Conservation (phyloP, 2,888 invertebrate genomes). For the Harpagoxenus sublaevis region DNA sequence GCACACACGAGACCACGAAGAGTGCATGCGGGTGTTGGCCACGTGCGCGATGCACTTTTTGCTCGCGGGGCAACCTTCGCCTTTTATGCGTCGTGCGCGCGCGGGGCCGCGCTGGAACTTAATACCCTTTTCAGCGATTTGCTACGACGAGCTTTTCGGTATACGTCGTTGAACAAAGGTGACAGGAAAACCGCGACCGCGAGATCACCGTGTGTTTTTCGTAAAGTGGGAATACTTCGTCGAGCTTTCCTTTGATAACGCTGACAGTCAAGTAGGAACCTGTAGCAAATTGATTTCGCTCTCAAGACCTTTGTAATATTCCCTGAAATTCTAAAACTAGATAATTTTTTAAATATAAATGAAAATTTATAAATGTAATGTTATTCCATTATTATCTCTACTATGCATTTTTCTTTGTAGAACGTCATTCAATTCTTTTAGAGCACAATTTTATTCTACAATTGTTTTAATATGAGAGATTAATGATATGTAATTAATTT, state of each 20-base stretch:
- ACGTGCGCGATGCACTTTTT: slow-evolving; percentile 83
- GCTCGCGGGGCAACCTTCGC: slow-evolving; percentile 64
- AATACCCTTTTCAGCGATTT: slow-evolving; percentile 58
- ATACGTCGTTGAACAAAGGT: slow-evolving; percentile 50
- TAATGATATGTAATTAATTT: neutral
- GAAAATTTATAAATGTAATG: neutral
- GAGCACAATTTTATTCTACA: neutral
- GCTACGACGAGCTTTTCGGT: slow-evolving; percentile 40
- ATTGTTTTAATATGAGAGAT: neutral
- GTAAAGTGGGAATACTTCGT: slow-evolving; percentile 22
- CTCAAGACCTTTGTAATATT: neutral
- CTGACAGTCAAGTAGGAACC: neutral
- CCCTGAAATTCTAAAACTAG: neutral
- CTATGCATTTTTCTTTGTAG: neutral
- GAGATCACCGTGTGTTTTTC: slow-evolving; percentile 15
- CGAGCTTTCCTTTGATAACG: slow-evolving; percentile 39
- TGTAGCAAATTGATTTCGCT: neutral
- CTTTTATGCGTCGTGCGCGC: slow-evolving; percentile 67
- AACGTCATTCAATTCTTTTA: neutral
- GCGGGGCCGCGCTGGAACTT: slow-evolving; percentile 42
- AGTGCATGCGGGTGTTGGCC: slow-evolving; percentile 83
- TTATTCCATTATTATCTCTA: neutral
- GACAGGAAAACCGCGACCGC: slow-evolving; percentile 20
- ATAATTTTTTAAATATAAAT: neutral
- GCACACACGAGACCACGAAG: slow-evolving; percentile 66